Evolutionary conservation across 2,113 vertebrate genomes (phyloP).

Genomic region (Gnathonemus echidnorhynchus): DNA sequence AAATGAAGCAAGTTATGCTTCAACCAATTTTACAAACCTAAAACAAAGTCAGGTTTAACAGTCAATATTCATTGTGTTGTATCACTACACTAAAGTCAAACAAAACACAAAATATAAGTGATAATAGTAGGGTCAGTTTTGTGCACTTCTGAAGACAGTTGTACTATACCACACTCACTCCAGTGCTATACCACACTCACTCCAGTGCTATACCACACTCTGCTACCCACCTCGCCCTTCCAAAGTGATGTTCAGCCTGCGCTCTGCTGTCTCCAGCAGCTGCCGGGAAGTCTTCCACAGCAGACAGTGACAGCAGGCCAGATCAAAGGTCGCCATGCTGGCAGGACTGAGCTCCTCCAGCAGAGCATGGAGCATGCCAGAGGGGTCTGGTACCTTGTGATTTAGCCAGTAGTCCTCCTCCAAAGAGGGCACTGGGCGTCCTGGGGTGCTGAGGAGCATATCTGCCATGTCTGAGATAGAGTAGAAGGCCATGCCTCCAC

Average conservation of each 20-base stretch:
- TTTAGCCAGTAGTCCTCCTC: conserved; percentile 84
- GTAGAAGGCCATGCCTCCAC: conserved; percentile 89
- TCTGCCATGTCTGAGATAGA: conserved; percentile 93
- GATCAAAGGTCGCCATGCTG: conserved; percentile 87
- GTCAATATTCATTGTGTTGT: background rate
- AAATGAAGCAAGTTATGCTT: background rate
- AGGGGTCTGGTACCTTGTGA: conserved; percentile 55
- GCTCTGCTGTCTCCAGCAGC: conserved; percentile 87
- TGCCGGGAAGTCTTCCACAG: conserved; percentile 94
- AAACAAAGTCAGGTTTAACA: background rate
- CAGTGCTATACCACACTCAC: no score
- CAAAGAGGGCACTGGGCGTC: conserved; percentile 65
- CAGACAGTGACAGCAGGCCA: conserved; percentile 87
- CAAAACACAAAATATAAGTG: background rate
- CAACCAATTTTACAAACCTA: background rate
- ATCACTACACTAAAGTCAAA: background rate
- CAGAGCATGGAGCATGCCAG: conserved; percentile 55
- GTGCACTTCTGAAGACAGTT: background rate
- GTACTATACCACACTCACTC: no score
- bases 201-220: background rate
- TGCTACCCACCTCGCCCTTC: conserved; percentile 66
- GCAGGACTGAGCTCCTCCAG: conserved; percentile 81
- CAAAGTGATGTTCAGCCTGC: conserved; percentile 64
- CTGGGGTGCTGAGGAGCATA: conserved; percentile 74
- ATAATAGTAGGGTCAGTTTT: background rate